These are phyloP conservation scores for Rhynchomys soricoides DNA, from an alignment of 2,113 vertebrate genomes.

Conservation along the genomic window DNA sequence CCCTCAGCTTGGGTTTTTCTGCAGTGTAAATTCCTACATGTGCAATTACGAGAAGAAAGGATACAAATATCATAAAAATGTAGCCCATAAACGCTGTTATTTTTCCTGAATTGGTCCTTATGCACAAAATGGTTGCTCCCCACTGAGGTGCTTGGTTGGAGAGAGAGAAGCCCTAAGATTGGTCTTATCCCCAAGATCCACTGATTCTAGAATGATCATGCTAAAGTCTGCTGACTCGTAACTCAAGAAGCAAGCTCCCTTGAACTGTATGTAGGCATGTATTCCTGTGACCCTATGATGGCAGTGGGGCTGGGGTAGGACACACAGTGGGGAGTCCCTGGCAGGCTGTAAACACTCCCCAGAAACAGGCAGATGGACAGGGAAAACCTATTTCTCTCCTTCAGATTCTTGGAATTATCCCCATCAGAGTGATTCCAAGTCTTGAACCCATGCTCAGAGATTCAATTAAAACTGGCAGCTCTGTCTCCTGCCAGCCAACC, in stretches of 20 bases:
- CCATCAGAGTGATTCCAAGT: neutral
- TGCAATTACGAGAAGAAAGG: constrained; percentile 33
- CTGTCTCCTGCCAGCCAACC: neutral
- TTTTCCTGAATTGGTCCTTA: constrained; percentile 66
- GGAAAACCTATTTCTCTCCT: neutral
- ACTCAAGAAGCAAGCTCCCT: neutral
- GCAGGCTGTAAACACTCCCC: neutral
- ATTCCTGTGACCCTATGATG: neutral
- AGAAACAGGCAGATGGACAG: neutral
- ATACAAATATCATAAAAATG: constrained; percentile 65
- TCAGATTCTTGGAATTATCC: neutral
- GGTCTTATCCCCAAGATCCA: neutral
- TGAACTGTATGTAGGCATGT: accelerated
- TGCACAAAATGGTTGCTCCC: constrained; percentile 44
- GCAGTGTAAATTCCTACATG: constrained; percentile 52
- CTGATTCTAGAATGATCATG: neutral
- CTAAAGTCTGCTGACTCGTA: neutral
- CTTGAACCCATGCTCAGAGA: neutral
- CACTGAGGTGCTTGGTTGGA: neutral
- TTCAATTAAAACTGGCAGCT: neutral
- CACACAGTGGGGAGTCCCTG: neutral
- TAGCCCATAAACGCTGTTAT: constrained; percentile 48
- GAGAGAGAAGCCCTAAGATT: neutral
- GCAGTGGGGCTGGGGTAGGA: accelerated
- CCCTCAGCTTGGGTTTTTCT: constrained; percentile 20